Evolutionary conservation across 2,113 vertebrate genomes (phyloP), one percentile per base, ranked within the genome.

Genomic region (Cynoglossus semilaevis): DNA sequence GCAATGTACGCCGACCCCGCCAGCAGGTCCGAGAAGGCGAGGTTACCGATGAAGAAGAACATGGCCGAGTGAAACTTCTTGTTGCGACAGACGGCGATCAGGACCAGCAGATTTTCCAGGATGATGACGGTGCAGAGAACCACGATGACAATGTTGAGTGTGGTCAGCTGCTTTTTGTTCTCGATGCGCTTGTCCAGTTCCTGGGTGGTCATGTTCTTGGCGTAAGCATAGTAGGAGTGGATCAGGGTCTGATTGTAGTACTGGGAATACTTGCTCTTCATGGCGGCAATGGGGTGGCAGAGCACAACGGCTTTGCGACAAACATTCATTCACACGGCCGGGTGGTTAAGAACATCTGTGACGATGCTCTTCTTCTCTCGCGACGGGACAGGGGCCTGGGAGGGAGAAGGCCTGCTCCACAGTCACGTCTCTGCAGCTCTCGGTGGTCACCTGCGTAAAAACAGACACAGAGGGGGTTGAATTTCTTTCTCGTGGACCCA

Each of bases 1-100:
- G 83, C 94, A 18, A 98, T 93, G 73, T 97, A 99, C 15, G 95
- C 94, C 1, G 91, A 73, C 0, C 96, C 97, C 0, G 97, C 94
- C 83, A 99, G 51, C 2, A 98, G 88, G 61, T 98, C 97, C 0
- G 96, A 98, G 50, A 95, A 94, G 0, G 97, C 97, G 80, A 99
- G 35, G 61, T 98, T 99, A 7, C 96, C 96, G 6, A 99, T 94
- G 81, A 99, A 98, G 78, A 97, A 91, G 81, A 95, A 98, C 96
- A 98, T 98, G 81, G 96, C 95, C 0, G 96, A 90, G 83, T 98
- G 97, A 16, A 99, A 95, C 67, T 96, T 94, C 66, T 94, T 95
- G 87, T 99, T 97, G 40, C 95, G 91, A 41, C 84, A 93, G 1
- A 99, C 93, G 0, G 97, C 93, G 0, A 92, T 57, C 1, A 99